Evolutionary conservation across 2,888 invertebrate species (phyloP).

Genomic region (Rotaria sp.): DNA sequence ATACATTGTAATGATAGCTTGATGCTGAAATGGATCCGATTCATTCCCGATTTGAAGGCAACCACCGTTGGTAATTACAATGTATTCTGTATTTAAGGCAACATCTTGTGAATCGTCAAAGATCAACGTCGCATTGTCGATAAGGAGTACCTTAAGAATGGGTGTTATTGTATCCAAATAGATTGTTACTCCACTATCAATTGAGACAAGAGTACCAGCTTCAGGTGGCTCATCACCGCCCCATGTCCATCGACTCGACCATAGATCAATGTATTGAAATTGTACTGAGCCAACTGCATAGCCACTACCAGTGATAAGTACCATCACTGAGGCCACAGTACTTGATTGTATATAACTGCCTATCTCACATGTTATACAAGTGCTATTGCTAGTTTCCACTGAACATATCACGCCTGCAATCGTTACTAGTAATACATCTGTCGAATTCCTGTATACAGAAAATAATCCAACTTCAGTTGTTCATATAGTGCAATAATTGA

Average conservation of each 20-base stretch:
- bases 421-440: background rate
- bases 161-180: conserved; percentile 49
- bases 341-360: conserved; percentile 2
- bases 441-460: background rate
- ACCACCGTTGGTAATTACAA: conserved; percentile 41
- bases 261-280: conserved; percentile 50
- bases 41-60: conserved; percentile 41
- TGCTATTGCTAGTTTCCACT: background rate
- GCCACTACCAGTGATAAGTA: background rate
- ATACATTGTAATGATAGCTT: conserved; percentile 41
- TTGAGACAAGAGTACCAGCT: conserved; percentile 49
- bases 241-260: conserved; percentile 50
- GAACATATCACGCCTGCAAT: conserved; percentile 15
- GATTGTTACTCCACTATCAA: conserved; percentile 47
- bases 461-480: background rate
- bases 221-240: conserved; percentile 46
- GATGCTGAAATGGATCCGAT: conserved; percentile 38
- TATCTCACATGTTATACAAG: conserved; percentile 28
- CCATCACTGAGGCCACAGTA: background rate
- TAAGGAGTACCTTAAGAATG: conserved; percentile 48
- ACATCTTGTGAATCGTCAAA: conserved; percentile 41
- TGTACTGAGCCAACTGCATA: background rate
- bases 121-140: conserved; percentile 46
- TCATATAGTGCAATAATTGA: too few relatives aligned
- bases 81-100: conserved; percentile 40